These are phyloP conservation scores for Motacilla tschutschensis DNA, from an alignment of 2,113 vertebrate genomes.

Conservation along the genomic window DNA sequence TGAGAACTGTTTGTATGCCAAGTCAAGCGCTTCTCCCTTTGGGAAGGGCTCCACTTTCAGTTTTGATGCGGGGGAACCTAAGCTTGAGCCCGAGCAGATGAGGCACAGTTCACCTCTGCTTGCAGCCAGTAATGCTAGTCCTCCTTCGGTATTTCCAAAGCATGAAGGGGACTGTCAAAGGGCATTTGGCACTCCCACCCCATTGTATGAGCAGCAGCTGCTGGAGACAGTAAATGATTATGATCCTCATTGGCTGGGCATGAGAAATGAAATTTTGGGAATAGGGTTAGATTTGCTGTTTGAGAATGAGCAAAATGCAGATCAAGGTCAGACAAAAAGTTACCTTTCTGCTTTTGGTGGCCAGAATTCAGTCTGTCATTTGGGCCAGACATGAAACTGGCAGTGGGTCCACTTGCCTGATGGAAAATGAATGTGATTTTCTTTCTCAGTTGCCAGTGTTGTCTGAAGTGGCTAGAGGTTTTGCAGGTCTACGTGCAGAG, in stretches of 20 bases:
- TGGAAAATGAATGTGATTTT: neutral
- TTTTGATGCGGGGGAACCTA: neutral
- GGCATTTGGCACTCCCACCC: neutral
- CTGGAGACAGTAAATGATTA: neutral
- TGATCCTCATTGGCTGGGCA: neutral
- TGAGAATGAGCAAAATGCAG: neutral
- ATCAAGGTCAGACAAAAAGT: neutral
- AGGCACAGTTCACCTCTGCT: neutral
- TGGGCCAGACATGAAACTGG: conserved; percentile 17
- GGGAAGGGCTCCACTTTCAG: neutral
- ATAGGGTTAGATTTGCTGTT: neutral
- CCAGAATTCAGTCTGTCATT: conserved; percentile 14
- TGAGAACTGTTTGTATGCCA: neutral
- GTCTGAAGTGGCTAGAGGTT: neutral
- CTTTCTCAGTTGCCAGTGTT: neutral
- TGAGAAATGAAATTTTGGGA: conserved; percentile 39
- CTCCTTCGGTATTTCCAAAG: neutral
- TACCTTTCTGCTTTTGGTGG: conserved; percentile 8
- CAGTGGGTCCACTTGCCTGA: neutral
- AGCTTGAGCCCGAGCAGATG: neutral
- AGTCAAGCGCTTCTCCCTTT: neutral
- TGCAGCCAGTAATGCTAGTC: neutral
- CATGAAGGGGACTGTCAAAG: neutral
- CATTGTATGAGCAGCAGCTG: neutral
- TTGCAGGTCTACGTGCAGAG: neutral